These are phyloP conservation scores for Orycteropus afer DNA, from an alignment of 2,113 vertebrate species.

Conservation along the genomic window DNA sequence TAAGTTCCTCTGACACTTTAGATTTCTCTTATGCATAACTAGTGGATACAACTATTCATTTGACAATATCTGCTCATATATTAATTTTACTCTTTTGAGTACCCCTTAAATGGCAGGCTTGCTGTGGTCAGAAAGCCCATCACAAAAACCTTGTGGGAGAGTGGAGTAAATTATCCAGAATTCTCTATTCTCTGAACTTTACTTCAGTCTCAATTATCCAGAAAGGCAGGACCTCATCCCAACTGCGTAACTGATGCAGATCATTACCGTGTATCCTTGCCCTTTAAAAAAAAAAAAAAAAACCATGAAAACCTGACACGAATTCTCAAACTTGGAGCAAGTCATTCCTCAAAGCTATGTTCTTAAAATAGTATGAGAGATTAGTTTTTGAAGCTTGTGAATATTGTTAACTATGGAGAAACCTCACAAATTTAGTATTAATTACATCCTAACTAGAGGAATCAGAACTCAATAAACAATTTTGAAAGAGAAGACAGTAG, in stretches of 20 bases:
- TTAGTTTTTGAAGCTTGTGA: background rate
- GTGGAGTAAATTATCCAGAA: background rate
- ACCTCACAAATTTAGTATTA: background rate
- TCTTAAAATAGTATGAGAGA: background rate
- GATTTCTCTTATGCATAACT: background rate
- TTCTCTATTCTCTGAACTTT: constrained; percentile 15
- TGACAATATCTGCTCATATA: background rate
- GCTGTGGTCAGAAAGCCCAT: background rate
- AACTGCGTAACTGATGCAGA: background rate
- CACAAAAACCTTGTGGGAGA: background rate
- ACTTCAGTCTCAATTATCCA: background rate
- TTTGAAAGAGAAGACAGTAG: background rate
- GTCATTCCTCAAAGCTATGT: background rate
- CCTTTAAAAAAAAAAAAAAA: no score
- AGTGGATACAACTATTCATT: constrained; percentile 6
- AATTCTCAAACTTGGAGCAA: background rate
- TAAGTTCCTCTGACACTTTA: background rate
- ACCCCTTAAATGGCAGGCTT: background rate
- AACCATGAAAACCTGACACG: background rate
- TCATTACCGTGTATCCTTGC: background rate
- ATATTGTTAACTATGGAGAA: background rate
- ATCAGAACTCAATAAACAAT: constrained; percentile 9
- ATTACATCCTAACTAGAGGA: background rate
- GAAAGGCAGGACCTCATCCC: background rate
- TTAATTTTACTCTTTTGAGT: background rate